These are phyloP conservation scores for Actenoides hombroni DNA, from an alignment of 2,113 vertebrate genomes.

Conservation along the genomic window DNA sequence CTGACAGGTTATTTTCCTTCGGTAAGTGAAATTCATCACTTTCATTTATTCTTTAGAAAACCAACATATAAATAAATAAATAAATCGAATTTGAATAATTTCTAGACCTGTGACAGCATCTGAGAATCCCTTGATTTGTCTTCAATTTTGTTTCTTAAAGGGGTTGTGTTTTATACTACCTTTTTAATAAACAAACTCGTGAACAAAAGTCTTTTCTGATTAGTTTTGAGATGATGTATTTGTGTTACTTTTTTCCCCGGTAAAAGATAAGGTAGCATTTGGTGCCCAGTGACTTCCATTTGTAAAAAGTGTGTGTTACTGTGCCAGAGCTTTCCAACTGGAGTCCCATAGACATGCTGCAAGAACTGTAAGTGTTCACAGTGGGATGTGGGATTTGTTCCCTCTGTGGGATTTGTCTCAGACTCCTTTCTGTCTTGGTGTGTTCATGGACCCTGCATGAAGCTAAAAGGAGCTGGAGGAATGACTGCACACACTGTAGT, in stretches of 20 bases:
- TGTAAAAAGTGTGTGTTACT: fast-evolving
- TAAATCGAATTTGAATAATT: neutral
- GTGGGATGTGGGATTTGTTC: neutral
- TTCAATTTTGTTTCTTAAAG: conserved; percentile 63
- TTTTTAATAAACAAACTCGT: conserved; percentile 62
- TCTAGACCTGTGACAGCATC: neutral
- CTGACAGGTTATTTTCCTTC: neutral
- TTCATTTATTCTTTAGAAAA: neutral
- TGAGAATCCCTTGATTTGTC: conserved; percentile 13
- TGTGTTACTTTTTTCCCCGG: neutral
- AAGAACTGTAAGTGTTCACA: neutral
- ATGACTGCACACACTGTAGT: fast-evolving
- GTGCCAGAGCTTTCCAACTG: neutral
- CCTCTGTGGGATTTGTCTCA: neutral
- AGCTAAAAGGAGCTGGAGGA: neutral
- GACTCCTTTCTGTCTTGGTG: neutral
- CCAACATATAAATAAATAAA: neutral
- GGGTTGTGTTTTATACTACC: conserved; percentile 62
- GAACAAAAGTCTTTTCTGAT: conserved; percentile 11
- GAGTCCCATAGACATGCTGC: fast-evolving
- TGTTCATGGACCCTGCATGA: neutral
- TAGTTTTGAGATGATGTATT: neutral
- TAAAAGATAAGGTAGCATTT: neutral
- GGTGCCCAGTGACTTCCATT: neutral
- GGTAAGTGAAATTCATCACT: neutral